Percentiles rank a stretch among this genome's conserved stretches.
Evolutionary conservation across 2,888 invertebrate genomes (phyloP).

Genomic region (Lithophane socia): DNA sequence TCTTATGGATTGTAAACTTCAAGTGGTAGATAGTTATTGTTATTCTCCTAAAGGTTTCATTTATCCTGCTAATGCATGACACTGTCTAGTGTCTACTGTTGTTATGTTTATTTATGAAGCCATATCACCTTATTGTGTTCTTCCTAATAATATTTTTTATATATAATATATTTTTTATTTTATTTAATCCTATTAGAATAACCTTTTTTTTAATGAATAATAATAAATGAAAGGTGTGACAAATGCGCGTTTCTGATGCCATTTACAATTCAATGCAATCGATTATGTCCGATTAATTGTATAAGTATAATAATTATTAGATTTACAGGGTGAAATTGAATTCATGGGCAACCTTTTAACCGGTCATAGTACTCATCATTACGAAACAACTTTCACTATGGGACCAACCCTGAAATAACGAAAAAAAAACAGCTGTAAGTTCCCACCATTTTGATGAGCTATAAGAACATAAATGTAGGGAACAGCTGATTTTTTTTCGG

Average conservation of each 20-base stretch:
- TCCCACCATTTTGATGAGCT: no score
- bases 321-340: no score
- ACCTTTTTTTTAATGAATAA: not conserved
- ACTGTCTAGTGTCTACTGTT: no score
- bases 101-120: not conserved
- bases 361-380: no score
- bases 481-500: no score
- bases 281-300: not conserved
- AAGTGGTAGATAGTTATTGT: slow-evolving; percentile 3
- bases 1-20: slow-evolving; percentile 26
- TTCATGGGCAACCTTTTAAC: no score
- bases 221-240: not conserved
- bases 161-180: no score
- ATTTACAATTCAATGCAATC: not conserved
- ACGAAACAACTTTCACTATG: no score
- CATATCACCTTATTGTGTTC: not conserved
- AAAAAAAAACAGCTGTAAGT: no score
- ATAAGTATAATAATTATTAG: not conserved
- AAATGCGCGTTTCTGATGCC: not conserved
- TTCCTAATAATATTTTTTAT: not conserved
- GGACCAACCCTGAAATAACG: no score
- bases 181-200: not conserved
- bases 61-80: slow-evolving; percentile 15
- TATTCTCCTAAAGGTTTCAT: slow-evolving; percentile 13
- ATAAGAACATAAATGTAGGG: no score